These are phyloP conservation scores for Anagyrus pseudococci DNA, from an alignment of 2,888 invertebrate species.

Conservation along the genomic window DNA sequence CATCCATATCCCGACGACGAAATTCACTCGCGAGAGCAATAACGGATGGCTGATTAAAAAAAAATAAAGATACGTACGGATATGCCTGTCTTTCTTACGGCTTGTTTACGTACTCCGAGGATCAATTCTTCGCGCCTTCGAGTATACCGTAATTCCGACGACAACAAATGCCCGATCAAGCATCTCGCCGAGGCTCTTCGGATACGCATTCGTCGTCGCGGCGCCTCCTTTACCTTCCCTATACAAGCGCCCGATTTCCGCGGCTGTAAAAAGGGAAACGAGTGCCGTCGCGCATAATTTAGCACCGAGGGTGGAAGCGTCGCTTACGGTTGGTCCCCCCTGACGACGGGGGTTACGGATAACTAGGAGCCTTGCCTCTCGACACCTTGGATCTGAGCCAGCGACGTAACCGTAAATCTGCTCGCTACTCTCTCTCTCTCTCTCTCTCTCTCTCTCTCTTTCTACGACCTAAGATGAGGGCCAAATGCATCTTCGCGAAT, in stretches of 20 bases:
- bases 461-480: too few species aligned
- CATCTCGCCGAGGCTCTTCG: neutral
- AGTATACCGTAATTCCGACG: conserved; percentile 9
- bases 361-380: neutral
- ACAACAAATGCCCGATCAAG: neutral
- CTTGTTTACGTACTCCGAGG: conserved; percentile 22
- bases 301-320: conserved; percentile 40
- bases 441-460: too few species aligned
- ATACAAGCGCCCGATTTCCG: conserved; percentile 45
- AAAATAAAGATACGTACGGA: neutral
- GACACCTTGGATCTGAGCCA: conserved; percentile 34
- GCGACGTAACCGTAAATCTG: conserved; percentile 31
- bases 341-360: neutral
- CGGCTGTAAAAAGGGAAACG: conserved; percentile 51
- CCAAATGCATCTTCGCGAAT: too few species aligned
- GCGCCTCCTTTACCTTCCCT: conserved; percentile 6
- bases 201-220: neutral
- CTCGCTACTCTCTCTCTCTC: neutral
- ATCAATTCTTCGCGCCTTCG: conserved; percentile 26
- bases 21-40: too few species aligned
- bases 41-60: conserved; percentile 27
- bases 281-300: conserved; percentile 56
- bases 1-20: too few species aligned
- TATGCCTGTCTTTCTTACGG: conserved; percentile 1
- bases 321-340: too few species aligned